Percentiles rank a stretch among this genome's conserved stretches.
Conservation (phyloP, 2,113 vertebrate genomes). For the Eclectus roratus region DNA sequence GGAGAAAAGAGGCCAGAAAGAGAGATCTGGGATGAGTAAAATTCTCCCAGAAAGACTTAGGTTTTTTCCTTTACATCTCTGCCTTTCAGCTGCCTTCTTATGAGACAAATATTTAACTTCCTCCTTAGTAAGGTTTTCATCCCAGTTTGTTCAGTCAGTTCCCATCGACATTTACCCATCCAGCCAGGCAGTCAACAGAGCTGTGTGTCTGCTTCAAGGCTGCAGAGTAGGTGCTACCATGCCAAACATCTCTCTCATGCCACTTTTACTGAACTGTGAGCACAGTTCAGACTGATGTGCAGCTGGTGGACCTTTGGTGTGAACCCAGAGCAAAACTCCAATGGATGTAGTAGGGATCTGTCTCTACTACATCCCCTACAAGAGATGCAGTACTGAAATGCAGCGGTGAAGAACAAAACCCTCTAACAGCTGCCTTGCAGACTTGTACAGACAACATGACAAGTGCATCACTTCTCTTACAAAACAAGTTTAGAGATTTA, state of each 20-base stretch:
- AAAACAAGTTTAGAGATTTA: background rate
- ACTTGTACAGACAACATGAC: accelerated
- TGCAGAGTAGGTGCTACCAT: background rate
- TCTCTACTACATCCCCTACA: too few relatives aligned
- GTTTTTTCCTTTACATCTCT: background rate
- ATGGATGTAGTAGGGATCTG: too few relatives aligned
- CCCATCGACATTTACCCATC: background rate
- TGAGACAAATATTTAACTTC: background rate
- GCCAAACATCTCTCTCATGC: background rate
- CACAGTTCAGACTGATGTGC: background rate
- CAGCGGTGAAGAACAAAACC: accelerated
- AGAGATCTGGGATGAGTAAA: background rate
- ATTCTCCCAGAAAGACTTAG: background rate
- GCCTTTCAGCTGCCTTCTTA: background rate
- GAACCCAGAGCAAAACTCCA: background rate
- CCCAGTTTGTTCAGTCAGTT: background rate
- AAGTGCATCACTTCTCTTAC: background rate
- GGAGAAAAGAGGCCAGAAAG: background rate
- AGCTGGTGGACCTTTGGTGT: background rate
- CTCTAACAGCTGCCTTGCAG: background rate
- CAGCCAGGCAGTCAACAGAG: background rate
- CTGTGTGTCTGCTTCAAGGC: background rate
- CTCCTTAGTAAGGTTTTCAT: background rate
- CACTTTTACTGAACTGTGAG: background rate
- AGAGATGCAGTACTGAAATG: background rate